A percentile compares a stretch with the other conserved stretches of the same genome.
phyloP scores from a whole-genome alignment of 2,888 invertebrate species.

The Polymixis flavicincta region DNA sequence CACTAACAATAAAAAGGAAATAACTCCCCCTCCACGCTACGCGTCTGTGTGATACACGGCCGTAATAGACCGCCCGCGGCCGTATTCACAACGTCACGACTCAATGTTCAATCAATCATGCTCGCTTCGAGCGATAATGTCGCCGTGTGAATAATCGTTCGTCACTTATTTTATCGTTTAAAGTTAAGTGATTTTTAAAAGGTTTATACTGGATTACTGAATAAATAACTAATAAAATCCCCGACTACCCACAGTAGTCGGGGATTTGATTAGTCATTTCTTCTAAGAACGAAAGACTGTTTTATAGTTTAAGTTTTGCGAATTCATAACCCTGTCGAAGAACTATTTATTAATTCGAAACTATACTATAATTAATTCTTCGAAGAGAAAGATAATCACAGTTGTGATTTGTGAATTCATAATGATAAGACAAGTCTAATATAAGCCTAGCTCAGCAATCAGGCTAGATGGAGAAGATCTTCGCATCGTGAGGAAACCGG shows the following conservation, averaged over 20 bases:
- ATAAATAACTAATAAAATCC: no score
- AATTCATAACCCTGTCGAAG: no score
- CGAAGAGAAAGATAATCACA: background rate
- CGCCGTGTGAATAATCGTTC: constrained; percentile 63
- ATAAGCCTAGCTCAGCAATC: no score
- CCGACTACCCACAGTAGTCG: no score
- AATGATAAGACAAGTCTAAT: no score
- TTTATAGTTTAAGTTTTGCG: background rate
- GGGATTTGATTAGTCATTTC: constrained; percentile 37
- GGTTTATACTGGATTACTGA: constrained; percentile 41
- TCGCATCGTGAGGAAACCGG: no score
- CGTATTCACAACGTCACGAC: constrained; percentile 62
- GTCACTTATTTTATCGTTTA: constrained; percentile 53
- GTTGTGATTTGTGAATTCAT: background rate
- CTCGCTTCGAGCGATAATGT: constrained; percentile 60
- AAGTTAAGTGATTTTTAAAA: constrained; percentile 67
- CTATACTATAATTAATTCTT: background rate
- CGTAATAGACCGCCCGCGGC: constrained; percentile 60
- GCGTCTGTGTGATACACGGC: constrained; percentile 57
- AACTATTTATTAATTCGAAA: no score
- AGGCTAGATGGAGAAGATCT: no score
- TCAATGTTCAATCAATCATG: constrained; percentile 68
- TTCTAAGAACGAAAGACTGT: background rate
- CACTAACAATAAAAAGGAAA: constrained; percentile 61
- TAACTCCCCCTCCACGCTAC: constrained; percentile 40